Evolutionary conservation across 2,113 vertebrate genomes (phyloP).

Genomic region (Nycticorax nycticorax): DNA sequence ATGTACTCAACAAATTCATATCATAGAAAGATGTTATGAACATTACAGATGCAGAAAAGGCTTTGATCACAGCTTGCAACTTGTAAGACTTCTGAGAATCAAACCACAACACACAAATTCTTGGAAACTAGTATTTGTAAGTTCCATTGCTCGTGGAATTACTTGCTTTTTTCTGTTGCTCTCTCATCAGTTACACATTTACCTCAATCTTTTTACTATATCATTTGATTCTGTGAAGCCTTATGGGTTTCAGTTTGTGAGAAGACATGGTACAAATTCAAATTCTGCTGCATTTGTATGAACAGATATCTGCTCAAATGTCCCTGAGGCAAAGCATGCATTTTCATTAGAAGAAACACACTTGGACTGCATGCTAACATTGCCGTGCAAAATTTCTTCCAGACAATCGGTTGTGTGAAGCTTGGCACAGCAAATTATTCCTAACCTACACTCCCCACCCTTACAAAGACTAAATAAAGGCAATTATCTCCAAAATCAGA

Average conservation of each 20-base stretch:
- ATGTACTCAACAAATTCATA: background rate
- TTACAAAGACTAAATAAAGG: background rate
- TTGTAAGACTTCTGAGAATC: constrained; percentile 13
- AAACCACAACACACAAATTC: background rate
- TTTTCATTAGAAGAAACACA: background rate
- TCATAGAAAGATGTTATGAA: background rate
- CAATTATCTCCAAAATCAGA: background rate
- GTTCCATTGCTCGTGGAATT: background rate
- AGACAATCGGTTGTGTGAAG: background rate
- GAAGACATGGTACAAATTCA: background rate
- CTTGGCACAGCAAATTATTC: background rate
- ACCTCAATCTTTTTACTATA: background rate
- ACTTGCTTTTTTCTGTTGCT: background rate
- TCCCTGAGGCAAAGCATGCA: background rate
- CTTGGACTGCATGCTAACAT: background rate
- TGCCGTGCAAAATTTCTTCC: background rate
- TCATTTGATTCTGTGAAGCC: background rate
- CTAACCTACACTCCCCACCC: background rate
- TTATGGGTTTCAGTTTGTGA: background rate
- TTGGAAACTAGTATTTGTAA: background rate
- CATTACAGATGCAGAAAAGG: background rate
- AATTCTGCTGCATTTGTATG: background rate
- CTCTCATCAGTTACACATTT: background rate
- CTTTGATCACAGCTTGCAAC: constrained; percentile 16
- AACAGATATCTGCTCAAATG: background rate